These are phyloP conservation scores for Drosophila teissieri DNA, from an alignment of 1,140 invertebrate species.

Conservation along the genomic window DNA sequence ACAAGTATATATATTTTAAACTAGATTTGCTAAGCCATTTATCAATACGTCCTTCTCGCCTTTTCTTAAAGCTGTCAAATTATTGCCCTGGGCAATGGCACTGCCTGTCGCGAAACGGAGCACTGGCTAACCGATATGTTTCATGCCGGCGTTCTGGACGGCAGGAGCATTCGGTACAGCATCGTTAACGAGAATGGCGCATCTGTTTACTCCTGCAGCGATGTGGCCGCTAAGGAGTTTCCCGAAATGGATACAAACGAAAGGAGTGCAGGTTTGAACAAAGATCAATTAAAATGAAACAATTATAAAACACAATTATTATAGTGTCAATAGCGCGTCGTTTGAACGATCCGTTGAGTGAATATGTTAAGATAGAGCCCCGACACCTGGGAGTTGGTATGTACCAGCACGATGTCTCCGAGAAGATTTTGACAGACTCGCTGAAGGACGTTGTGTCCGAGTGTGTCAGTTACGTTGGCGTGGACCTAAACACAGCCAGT, in stretches of 20 bases:
- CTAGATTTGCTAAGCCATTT: not conserved
- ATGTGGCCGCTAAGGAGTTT: constrained; percentile 93
- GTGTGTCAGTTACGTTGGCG: constrained; percentile 96
- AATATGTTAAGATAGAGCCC: constrained; percentile 96
- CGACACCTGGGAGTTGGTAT: constrained; percentile 95
- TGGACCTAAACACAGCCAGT: constrained; percentile 94
- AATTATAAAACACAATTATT: not conserved
- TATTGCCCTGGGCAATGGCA: constrained; percentile 95
- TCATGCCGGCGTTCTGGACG: constrained; percentile 85
- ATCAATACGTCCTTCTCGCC: constrained; percentile 18
- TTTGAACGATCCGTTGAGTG: constrained; percentile 94
- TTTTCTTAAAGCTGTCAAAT: constrained; percentile 87
- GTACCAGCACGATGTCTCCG: constrained; percentile 96
- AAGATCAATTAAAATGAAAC: no score
- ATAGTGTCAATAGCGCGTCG: constrained; percentile 93
- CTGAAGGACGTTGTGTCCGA: constrained; percentile 91
- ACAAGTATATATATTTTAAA: constrained; percentile 45
- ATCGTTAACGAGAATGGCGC: constrained; percentile 95
- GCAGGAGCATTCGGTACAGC: constrained; percentile 88
- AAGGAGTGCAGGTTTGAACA: constrained; percentile 89
- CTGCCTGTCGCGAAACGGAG: constrained; percentile 94
- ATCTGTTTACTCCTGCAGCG: constrained; percentile 95
- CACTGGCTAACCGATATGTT: constrained; percentile 89
- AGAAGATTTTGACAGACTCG: constrained; percentile 89
- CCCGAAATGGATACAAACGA: constrained; percentile 92